Base-by-base conservation (phyloP, 1,140 invertebrate genomes). In the Pteromalus puparum region DNA sequence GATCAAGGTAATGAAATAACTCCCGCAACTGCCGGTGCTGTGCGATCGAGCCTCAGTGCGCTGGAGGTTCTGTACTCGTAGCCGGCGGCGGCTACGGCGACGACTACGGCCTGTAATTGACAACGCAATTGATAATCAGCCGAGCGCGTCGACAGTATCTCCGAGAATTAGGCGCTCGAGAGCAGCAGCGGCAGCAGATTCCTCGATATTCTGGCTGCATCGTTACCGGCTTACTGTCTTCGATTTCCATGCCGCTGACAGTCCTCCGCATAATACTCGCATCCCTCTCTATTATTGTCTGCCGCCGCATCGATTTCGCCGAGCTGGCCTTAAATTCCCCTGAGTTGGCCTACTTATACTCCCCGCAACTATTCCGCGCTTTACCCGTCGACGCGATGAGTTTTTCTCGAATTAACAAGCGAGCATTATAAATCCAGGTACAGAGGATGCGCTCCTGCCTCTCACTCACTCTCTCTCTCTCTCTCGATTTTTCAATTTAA, bases 1-100 rank as follows among this genome's bases (percentile, higher is more conserved):
- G 91, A 92, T 92, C 89, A 88, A 89, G 83, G 90, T 91, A 92
- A 92, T 92, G 92, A 92, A 93, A 91, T 92, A 92, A 91, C 90
- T 89, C 88, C 13, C 18, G 3, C 48, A 18, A 53, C 48, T 21
- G 18, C 13, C 3, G 48, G 42, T 24, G 3, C 88, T 34, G 90
- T 81, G 88, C 85, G 89, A 91, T 91, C 90, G 87, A 88, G 82
- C 38, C 38, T 42, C 38, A n/a, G n/a, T 12, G 72, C 18, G 28
- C 6, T 83, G 85, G 85, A 80, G 85, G 84, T 85, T 68, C 83
- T 61, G 21, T 61, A 61, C 53, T 61, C 53, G 53, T 61, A 74
- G 86, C 86, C 83, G 82, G 88, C 83, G 88, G 88, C 89, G 89
- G 89, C 88, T 89, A 88, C 24, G 46, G 5, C 4, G 87, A 88